phyloP scores from a whole-genome alignment of 2,888 invertebrate genomes.

The Spodoptera picta region DNA sequence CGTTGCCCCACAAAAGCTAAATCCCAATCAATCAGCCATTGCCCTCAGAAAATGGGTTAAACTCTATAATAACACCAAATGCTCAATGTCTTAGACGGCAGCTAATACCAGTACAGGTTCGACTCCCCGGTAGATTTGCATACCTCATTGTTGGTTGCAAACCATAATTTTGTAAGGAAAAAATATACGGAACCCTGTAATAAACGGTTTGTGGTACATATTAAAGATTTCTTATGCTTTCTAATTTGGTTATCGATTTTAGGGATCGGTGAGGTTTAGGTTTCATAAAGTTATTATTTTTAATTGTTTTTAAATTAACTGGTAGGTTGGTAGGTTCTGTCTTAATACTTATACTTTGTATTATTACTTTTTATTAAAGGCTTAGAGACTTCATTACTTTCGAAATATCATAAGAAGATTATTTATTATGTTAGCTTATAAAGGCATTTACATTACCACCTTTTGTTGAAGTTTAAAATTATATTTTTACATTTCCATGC shows the following conservation, averaged over 20 bases:
- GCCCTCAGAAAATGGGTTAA: constrained; percentile 63
- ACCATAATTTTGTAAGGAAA: constrained; percentile 75
- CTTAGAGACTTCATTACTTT: no score
- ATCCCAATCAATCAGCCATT: constrained; percentile 61
- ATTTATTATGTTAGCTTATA: no score
- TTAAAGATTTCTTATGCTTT: constrained; percentile 78
- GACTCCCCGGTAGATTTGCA: constrained; percentile 78
- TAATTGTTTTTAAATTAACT: background rate
- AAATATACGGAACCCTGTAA: constrained; percentile 58
- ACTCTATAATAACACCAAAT: constrained; percentile 74
- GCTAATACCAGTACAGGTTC: constrained; percentile 76
- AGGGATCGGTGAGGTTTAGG: constrained; percentile 35
- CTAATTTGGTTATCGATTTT: constrained; percentile 65
- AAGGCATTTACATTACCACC: no score
- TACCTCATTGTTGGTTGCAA: constrained; percentile 83
- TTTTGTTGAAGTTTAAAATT: no score
- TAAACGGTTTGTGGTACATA: constrained; percentile 62
- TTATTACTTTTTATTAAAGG: no score
- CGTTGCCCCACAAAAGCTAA: constrained; percentile 33
- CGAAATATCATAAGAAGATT: no score
- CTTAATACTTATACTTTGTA: no score
- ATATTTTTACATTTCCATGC: no score
- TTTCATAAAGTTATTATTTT: constrained; percentile 20
- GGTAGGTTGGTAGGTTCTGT: no score
- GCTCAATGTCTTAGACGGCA: constrained; percentile 68